phyloP scores from a whole-genome alignment of 2,113 vertebrate genomes.

The Alosa alosa region DNA sequence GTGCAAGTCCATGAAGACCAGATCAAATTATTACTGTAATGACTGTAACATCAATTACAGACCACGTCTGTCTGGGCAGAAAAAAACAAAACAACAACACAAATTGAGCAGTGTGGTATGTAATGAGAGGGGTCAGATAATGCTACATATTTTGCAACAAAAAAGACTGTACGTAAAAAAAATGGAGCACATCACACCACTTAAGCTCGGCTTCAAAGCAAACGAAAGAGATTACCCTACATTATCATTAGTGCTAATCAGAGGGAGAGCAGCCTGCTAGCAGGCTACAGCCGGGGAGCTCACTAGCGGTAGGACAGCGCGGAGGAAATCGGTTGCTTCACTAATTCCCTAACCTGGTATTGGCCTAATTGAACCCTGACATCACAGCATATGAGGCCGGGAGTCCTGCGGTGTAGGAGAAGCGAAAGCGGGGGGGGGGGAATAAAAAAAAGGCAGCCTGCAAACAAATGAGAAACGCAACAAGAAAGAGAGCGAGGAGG shows the following conservation, averaged over 20 bases:
- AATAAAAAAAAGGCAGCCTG: neutral
- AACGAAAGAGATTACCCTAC: conserved; percentile 2
- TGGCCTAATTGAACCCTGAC: conserved; percentile 33
- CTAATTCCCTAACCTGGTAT: conserved; percentile 28
- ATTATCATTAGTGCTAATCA: conserved; percentile 12
- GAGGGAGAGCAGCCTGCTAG: neutral
- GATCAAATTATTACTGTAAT: conserved; percentile 32
- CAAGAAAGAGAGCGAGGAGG: conserved; percentile 14
- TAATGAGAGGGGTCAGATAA: neutral
- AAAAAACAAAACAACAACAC: neutral
- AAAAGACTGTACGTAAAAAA: neutral
- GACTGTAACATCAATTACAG: conserved; percentile 23
- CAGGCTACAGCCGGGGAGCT: neutral
- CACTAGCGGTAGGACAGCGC: neutral
- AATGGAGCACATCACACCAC: neutral
- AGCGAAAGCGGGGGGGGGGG: neutral
- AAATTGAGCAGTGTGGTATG: neutral
- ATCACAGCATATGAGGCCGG: conserved; percentile 5
- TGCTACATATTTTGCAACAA: neutral
- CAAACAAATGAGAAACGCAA: conserved; percentile 40
- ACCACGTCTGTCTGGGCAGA: neutral
- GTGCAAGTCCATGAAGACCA: conserved; percentile 21
- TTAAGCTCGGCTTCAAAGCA: neutral
- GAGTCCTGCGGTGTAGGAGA: conserved; percentile 33
- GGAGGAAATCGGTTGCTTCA: conserved; percentile 18